Percentiles rank a stretch among this genome's conserved stretches.
Conservation (phyloP, 2,113 vertebrate genomes). For the Indri indri region DNA sequence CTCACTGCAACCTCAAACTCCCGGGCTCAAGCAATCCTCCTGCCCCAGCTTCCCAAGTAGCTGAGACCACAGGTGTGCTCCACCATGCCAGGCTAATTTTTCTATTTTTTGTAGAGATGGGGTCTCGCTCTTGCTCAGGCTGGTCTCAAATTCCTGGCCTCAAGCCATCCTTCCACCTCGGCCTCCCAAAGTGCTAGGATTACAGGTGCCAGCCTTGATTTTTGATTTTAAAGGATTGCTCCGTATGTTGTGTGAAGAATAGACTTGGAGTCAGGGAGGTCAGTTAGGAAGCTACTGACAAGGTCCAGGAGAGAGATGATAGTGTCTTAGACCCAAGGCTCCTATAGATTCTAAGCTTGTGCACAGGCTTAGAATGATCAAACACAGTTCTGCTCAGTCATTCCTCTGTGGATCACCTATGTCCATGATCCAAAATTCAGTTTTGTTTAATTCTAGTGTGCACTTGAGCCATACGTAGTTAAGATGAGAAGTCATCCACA, state of each 20-base stretch:
- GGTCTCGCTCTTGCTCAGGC: too few species aligned
- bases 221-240: background rate
- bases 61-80: too few species aligned
- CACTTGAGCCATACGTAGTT: background rate
- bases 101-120: too few species aligned
- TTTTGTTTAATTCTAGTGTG: background rate
- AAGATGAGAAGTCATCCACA: background rate
- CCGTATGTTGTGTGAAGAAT: background rate
- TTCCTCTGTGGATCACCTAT: background rate
- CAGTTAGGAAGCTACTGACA: background rate
- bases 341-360: rapidly evolving
- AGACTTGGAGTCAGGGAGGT: background rate
- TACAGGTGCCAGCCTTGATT: too few species aligned
- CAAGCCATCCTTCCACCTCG: too few species aligned
- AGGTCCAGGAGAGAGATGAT: background rate
- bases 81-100: too few species aligned
- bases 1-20: too few species aligned
- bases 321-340: too few species aligned
- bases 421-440: background rate
- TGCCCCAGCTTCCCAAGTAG: too few species aligned
- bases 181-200: too few species aligned
- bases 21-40: too few species aligned
- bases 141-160: too few species aligned
- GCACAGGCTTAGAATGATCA: background rate
- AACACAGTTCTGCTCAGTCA: background rate